Conservation (phyloP, 1,140 invertebrate genomes). For the Stegodyphus mimosarum region DNA sequence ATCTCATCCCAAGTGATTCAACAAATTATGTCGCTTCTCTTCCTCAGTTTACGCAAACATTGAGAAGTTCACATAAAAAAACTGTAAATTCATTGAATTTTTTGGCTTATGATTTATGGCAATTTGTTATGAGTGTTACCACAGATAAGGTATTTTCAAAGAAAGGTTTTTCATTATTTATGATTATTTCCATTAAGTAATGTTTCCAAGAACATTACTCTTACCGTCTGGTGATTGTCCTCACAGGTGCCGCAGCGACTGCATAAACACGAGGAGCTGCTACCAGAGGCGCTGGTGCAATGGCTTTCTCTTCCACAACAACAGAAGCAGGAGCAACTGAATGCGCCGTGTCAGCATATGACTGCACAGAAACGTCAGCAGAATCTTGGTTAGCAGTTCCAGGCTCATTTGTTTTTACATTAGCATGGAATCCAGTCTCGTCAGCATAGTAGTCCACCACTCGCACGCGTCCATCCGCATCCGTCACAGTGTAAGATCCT, state of each 20-base stretch:
- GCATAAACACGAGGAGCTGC: not conserved
- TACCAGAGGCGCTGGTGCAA: not conserved
- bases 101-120: too few species aligned
- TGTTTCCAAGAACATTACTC: too few species aligned
- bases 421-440: constrained; percentile 65
- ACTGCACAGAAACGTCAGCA: constrained; percentile 47
- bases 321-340: not conserved
- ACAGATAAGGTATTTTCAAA: too few species aligned
- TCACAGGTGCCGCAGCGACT: not conserved
- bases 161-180: too few species aligned
- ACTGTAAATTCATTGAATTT: too few species aligned
- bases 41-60: too few species aligned
- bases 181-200: too few species aligned
- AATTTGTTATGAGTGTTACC: too few species aligned
- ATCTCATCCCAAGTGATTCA: too few species aligned
- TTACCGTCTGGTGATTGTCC: not conserved
- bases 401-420: constrained; percentile 56
- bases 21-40: too few species aligned
- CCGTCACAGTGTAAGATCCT: constrained; percentile 63
- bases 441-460: constrained; percentile 67
- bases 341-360: constrained; percentile 5
- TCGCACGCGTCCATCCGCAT: constrained; percentile 63
- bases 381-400: constrained; percentile 66
- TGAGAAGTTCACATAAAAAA: too few species aligned
- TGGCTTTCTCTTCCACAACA: not conserved